A percentile compares a stretch with the other conserved stretches of the same genome.
Evolutionary conservation across 2,797 vertebrate genomes (phyloP).

Genomic region (Sciaenops ocellatus): DNA sequence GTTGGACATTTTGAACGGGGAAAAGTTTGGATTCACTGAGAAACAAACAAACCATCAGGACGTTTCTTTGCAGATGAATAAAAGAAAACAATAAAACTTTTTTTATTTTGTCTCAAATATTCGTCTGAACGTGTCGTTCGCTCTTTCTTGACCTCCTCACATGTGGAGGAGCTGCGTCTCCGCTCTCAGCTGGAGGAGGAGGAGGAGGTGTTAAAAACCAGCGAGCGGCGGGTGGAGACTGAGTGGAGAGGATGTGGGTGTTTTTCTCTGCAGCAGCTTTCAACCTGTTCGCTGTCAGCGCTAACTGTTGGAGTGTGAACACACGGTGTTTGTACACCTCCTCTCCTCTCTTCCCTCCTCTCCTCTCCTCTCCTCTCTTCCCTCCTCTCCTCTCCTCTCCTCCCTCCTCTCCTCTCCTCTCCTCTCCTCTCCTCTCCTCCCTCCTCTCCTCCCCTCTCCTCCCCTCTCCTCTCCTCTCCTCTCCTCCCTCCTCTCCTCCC

Average conservation of each 20-base stretch:
- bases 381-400: neutral
- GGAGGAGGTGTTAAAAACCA: neutral
- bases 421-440: neutral
- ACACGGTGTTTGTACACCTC: neutral
- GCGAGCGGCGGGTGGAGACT: conserved; percentile 18
- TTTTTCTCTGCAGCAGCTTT: conserved; percentile 30
- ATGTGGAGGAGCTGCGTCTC: neutral
- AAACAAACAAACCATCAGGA: neutral
- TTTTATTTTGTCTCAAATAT: too few species aligned
- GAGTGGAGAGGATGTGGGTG: conserved; percentile 16
- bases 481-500: neutral
- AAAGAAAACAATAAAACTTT: too few species aligned
- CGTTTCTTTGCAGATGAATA: neutral
- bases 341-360: neutral
- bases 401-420: neutral
- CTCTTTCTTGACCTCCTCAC: too few species aligned
- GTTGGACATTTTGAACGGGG: too few species aligned
- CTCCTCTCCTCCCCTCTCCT: too few species aligned
- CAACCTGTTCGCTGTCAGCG: conserved; percentile 16
- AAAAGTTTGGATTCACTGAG: too few species aligned
- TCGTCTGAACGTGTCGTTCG: too few species aligned
- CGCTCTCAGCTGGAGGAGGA: neutral
- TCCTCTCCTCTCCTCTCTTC: too few species aligned
- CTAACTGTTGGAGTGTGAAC: conserved; percentile 6
- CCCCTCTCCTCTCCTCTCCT: too few species aligned